Conservation (phyloP, 2,797 vertebrate species). For the Macropus fuliginosus region DNA sequence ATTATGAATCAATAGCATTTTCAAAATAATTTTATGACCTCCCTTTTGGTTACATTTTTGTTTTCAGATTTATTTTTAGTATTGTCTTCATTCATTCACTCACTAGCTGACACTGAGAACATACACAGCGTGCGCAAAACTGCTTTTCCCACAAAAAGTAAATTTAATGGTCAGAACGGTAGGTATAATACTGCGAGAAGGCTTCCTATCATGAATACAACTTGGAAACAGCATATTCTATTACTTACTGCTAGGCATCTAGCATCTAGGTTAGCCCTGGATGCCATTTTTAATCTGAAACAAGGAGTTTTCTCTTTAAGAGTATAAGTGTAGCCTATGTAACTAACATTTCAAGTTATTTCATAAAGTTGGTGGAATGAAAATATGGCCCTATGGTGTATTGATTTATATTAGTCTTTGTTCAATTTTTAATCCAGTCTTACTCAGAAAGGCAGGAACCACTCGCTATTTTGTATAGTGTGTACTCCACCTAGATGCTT, state of each 20-base stretch:
- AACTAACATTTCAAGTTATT: neutral
- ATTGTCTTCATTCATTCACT: neutral
- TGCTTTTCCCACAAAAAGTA: neutral
- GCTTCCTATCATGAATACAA: neutral
- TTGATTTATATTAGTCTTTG: slow-evolving; percentile 8
- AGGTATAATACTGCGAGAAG: slow-evolving; percentile 26
- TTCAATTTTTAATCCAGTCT: slow-evolving; percentile 18
- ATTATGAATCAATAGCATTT: slow-evolving; percentile 44
- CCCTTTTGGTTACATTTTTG: slow-evolving; percentile 1
- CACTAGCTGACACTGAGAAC: neutral
- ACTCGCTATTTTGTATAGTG: slow-evolving; percentile 28
- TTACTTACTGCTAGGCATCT: neutral
- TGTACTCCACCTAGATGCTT: neutral
- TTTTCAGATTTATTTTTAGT: slow-evolving; percentile 29
- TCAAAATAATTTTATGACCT: slow-evolving; percentile 32
- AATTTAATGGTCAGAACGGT: slow-evolving; percentile 55
- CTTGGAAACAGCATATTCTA: neutral
- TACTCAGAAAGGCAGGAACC: slow-evolving; percentile 13
- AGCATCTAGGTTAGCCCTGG: neutral
- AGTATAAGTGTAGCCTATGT: neutral
- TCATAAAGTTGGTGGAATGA: slow-evolving; percentile 1
- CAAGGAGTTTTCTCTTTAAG: neutral
- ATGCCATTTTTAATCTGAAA: neutral
- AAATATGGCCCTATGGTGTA: slow-evolving; percentile 8
- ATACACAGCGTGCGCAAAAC: neutral